Base-by-base conservation (phyloP, 2,888 invertebrate species). In the Venustoraphidia nigricollis region DNA sequence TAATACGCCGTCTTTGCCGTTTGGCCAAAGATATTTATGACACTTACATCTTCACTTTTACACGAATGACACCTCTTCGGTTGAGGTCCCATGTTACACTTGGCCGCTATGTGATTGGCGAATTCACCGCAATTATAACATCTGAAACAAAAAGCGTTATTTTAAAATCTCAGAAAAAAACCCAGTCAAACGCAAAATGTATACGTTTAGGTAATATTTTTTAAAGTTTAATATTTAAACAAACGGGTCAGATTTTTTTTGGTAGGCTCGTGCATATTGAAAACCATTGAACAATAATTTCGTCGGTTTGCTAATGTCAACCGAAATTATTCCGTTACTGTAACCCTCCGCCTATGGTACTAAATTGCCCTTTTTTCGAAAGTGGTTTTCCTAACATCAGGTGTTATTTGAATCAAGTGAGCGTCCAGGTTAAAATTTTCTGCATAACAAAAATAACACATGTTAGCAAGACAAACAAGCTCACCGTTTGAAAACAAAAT, bases 101-200 rank as follows among this genome's bases (percentile, higher is more conserved):
- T 90, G 36, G 89, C 84, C 36, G 93, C 92, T 61, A 92, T 83
- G 68, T 93, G 93, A 67, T 91, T 91, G 44, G 89, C 86, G 62
- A 91, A 90, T 66, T 90, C 88, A 5, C 92, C 91, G 61, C 92
- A 93, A 66, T 93, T 93, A 67, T 91, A 93, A 70, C 92, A 93
- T 62, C 89, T 87, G 65, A 43, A 68, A 50, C n/a, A 52, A 49
- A 35, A 54, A 53, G 47, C 41, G 49, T 42, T 13, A 48, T 38
- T 42, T 37, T 37, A 36, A 50, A 43, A 50, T 36, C 35, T 49
- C 50, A 53, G 45, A 57, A 50, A 50, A 53, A 47, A 51, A 51
- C 50, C 51, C 50, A 50, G 27, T 17, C 27, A 6, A 17, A 27
- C 3, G 27, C 5, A 27, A 27, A 27, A 27, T 27, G 3, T 27